Percentiles rank a stretch among this genome's conserved stretches.
Evolutionary conservation across 2,888 invertebrate genomes (phyloP).

Genomic region (Blastobasis adustella): DNA sequence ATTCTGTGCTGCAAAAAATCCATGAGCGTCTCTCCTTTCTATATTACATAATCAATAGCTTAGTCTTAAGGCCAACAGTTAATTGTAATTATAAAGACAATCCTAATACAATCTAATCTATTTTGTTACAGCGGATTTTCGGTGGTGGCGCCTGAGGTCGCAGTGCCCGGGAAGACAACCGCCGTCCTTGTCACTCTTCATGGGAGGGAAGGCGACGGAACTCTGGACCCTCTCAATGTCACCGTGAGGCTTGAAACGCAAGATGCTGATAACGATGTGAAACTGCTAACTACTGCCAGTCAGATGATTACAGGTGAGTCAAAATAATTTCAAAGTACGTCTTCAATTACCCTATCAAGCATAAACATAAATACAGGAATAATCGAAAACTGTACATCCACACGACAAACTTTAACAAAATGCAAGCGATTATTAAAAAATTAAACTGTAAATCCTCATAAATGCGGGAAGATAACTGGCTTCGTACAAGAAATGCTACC

Average conservation of each 20-base stretch:
- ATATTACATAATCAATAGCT: neutral
- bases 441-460: too few relatives aligned
- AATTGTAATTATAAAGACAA: too few relatives aligned
- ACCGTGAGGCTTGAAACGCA: conserved; percentile 73
- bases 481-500: too few relatives aligned
- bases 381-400: neutral
- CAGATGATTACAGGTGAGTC: conserved; percentile 65
- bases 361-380: neutral
- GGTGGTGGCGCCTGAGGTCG: conserved; percentile 79
- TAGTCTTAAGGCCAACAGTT: too few relatives aligned
- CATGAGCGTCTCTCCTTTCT: neutral
- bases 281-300: conserved; percentile 58
- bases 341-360: too few relatives aligned
- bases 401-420: too few relatives aligned
- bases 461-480: too few relatives aligned
- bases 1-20: neutral
- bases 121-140: conserved; percentile 74
- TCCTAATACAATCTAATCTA: neutral
- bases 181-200: conserved; percentile 78
- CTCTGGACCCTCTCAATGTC: conserved; percentile 71
- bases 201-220: conserved; percentile 53
- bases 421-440: too few relatives aligned
- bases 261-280: conserved; percentile 58
- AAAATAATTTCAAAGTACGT: neutral
- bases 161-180: conserved; percentile 79